Evolutionary conservation across 2,113 vertebrate species (phyloP), one percentile per base, ranked within the genome.

Genomic region (Bungarus multicinctus): DNA sequence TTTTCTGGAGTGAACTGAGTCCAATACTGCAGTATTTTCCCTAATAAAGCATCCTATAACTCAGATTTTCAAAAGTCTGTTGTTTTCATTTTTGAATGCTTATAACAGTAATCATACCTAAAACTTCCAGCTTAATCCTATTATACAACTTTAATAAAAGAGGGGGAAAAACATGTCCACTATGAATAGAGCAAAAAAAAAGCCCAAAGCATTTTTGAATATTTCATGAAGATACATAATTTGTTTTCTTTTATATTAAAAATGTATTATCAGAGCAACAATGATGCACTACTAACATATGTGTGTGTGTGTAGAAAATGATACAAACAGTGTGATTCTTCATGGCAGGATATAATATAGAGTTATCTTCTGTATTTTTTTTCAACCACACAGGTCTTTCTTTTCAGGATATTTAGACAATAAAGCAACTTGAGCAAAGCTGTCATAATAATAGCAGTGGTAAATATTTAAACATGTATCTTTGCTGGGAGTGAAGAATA

Each of bases 151-250:
- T 91, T 93, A 88, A 90, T 0, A 60, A 90, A 93, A 93, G 92
- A 89, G 90, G 69, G 69, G 9, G 93, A 90, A 88, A 50, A 18
- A 87, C 18, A 58, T 90, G 93, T 93, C 93, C 45, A 93, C 27
- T 0, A 0, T 85, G 50, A 58, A 60, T 94, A 23, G 69, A 94
- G 93, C 94, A 58, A 91, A 5, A 74, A 69, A 47, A 93, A 64
- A 4, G 91, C 57, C 57, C 54, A 88, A 20, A 90, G 18, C 2
- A 91, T 96, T 95, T 91, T 94, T 85, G 92, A 96, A 96, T 95
- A 96, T 94, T 95, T 96, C 91, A 94, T 95, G 91, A 91, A 91
- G 87, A 95, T 93, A 92, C 34, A 87, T 57, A 91, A 94, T 95
- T 95, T 95, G 86, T 95, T 94, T 96, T 91, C 93, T 91, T 39